These are phyloP conservation scores for Remorina albescens DNA, from an alignment of 2,797 vertebrate genomes.

Conservation along the genomic window DNA sequence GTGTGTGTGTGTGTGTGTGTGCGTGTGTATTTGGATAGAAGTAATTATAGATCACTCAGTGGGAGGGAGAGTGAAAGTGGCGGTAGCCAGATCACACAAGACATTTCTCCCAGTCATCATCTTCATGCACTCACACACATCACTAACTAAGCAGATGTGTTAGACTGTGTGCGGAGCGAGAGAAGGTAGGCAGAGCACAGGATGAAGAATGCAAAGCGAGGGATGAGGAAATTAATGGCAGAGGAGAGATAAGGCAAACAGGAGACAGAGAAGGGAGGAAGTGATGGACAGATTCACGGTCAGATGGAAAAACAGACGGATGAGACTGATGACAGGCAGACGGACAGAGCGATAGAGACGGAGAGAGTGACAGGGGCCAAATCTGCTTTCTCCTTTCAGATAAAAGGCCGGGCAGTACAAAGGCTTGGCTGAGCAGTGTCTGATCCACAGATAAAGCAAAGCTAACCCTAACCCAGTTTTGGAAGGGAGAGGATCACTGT, in stretches of 20 bases:
- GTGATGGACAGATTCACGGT: constrained; percentile 63
- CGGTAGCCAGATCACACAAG: constrained; percentile 58
- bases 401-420: constrained; percentile 79
- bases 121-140: constrained; percentile 47
- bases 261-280: constrained; percentile 29
- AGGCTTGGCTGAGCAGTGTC: constrained; percentile 71
- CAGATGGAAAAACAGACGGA: constrained; percentile 50
- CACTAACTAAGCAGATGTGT: constrained; percentile 64
- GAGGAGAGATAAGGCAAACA: constrained; percentile 50
- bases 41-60: constrained; percentile 70
- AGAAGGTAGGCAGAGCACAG: constrained; percentile 16
- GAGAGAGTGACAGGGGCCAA: constrained; percentile 74
- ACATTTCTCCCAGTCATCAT: constrained; percentile 53
- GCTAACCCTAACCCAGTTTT: constrained; percentile 76
- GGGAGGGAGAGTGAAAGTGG: constrained; percentile 54
- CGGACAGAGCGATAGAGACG: constrained; percentile 68
- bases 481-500: constrained; percentile 63
- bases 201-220: constrained; percentile 26
- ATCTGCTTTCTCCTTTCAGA: constrained; percentile 70
- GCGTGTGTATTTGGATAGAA: constrained; percentile 41
- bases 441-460: constrained; percentile 81
- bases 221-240: constrained; percentile 48
- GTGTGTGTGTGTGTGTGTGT: constrained; percentile 26
- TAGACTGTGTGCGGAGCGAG: too few species aligned
- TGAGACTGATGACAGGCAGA: constrained; percentile 65